A percentile compares a stretch with the other conserved stretches of the same genome.
Conservation (phyloP, 2,113 vertebrate species). For the Elgaria multicarinata region DNA sequence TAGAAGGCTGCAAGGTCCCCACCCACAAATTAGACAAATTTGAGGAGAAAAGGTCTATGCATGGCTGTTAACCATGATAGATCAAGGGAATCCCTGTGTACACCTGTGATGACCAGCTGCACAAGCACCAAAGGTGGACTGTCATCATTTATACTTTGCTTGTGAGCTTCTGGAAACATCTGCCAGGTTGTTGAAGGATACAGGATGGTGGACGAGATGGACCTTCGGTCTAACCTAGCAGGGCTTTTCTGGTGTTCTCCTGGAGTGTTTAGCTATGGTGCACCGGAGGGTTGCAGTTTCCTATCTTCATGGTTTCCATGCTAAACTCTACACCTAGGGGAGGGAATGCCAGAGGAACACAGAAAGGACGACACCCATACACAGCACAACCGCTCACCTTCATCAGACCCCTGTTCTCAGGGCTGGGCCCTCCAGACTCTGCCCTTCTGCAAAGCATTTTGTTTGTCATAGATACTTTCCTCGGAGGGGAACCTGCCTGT, state of each 20-base stretch:
- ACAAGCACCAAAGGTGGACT: too few relatives aligned
- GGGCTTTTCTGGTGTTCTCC: background rate
- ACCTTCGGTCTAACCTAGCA: background rate
- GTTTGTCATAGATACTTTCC: background rate
- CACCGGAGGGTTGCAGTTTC: background rate
- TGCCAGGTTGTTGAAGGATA: background rate
- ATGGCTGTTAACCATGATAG: background rate
- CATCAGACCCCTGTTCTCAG: background rate
- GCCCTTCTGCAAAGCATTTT: background rate
- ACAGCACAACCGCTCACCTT: background rate
- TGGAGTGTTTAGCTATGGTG: background rate
- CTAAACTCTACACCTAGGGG: background rate
- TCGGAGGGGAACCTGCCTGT: background rate
- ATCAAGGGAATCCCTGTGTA: background rate
- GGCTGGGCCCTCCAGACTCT: background rate
- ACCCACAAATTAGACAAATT: background rate
- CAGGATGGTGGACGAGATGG: background rate
- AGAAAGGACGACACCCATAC: background rate
- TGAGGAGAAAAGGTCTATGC: background rate
- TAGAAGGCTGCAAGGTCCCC: background rate
- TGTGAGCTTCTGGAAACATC: background rate
- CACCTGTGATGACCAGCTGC: background rate
- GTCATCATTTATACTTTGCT: background rate
- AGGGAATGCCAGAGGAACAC: background rate
- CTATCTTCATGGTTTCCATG: background rate